These are phyloP conservation scores for Paraescarpia echinospica DNA, from an alignment of 1,140 invertebrate genomes.

Conservation along the genomic window DNA sequence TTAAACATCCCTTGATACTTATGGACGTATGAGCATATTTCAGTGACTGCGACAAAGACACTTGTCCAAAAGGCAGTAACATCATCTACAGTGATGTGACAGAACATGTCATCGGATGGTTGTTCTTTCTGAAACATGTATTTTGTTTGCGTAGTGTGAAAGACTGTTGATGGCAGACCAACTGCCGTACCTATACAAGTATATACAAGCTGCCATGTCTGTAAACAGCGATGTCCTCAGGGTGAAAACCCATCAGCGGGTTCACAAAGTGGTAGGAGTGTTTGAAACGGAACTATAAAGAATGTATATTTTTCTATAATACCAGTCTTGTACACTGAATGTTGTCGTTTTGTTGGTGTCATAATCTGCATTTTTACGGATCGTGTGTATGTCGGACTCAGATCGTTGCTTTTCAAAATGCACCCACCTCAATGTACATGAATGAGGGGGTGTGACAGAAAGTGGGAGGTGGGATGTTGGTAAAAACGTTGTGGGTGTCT, in stretches of 20 bases:
- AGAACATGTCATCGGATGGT: background rate
- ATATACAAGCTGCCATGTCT: background rate
- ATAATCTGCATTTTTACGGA: background rate
- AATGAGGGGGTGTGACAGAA: background rate
- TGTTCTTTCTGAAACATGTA: background rate
- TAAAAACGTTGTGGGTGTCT: no score
- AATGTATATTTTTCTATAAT: conserved; percentile 2
- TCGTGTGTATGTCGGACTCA: background rate
- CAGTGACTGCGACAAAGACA: background rate
- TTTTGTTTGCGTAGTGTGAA: background rate
- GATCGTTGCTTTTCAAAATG: background rate
- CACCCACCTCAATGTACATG: background rate
- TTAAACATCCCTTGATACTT: background rate
- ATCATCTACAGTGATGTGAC: background rate
- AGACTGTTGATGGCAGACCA: background rate
- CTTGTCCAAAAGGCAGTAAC: background rate
- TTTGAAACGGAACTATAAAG: background rate
- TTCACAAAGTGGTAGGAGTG: background rate
- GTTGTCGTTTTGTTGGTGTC: background rate
- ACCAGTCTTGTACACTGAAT: background rate
- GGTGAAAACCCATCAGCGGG: background rate
- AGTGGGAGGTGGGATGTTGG: background rate
- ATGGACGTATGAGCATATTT: background rate
- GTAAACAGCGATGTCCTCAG: background rate
- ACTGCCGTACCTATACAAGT: background rate